phyloP scores from a whole-genome alignment of 2,888 invertebrate genomes.

The Mythimna lalbum region DNA sequence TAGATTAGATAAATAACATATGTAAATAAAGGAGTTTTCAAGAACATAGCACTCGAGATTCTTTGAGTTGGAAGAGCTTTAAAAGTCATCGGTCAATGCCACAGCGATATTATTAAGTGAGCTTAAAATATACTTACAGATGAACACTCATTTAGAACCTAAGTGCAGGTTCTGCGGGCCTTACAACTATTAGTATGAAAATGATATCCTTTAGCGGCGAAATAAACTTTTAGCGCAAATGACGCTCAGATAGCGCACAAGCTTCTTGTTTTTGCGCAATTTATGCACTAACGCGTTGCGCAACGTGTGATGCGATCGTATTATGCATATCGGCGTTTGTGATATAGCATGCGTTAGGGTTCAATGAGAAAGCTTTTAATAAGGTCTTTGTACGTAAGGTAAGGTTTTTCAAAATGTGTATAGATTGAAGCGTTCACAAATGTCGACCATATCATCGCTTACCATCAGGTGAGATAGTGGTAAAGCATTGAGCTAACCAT shows the following conservation, averaged over 20 bases:
- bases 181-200: slow-evolving; percentile 45
- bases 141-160: slow-evolving; percentile 33
- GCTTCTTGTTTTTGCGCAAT: slow-evolving; percentile 55
- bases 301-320: slow-evolving; percentile 55
- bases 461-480: too few species aligned
- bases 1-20: background rate
- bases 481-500: too few species aligned
- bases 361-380: slow-evolving; percentile 31
- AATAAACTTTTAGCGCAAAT: slow-evolving; percentile 43
- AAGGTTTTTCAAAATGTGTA: background rate
- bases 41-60: slow-evolving; percentile 28
- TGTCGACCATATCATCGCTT: too few species aligned
- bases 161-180: slow-evolving; percentile 28
- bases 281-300: slow-evolving; percentile 39
- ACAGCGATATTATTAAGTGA: slow-evolving; percentile 36
- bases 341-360: slow-evolving; percentile 33
- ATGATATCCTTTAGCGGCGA: slow-evolving; percentile 25
- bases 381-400: background rate
- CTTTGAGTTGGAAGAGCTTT: slow-evolving; percentile 34
- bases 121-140: slow-evolving; percentile 30
- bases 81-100: slow-evolving; percentile 57
- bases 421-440: too few species aligned
- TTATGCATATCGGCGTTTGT: slow-evolving; percentile 31
- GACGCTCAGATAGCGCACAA: slow-evolving; percentile 24
- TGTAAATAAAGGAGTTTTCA: slow-evolving; percentile 3